phyloP scores from a whole-genome alignment of 1,140 invertebrate species.

The Homarus americanus region DNA sequence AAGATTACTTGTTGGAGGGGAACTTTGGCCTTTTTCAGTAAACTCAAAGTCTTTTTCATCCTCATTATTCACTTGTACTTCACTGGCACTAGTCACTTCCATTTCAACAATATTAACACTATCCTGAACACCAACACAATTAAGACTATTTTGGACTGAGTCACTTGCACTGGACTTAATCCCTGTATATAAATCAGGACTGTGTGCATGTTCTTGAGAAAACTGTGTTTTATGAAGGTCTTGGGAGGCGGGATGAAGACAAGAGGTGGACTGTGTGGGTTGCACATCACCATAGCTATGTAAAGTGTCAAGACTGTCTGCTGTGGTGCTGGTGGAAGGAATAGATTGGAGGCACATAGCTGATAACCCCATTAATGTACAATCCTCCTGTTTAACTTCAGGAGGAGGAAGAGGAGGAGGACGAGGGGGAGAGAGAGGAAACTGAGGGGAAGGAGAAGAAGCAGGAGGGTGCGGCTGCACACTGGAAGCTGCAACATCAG shows the following conservation, averaged over 20 bases:
- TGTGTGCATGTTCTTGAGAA: constrained; percentile 18
- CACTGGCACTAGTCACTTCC: constrained; percentile 49
- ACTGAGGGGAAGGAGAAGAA: constrained; percentile 14
- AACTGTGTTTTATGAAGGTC: constrained; percentile 1
- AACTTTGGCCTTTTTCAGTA: neutral
- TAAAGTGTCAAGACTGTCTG: constrained; percentile 15
- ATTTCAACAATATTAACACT: constrained; percentile 38
- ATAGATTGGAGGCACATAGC: constrained; percentile 43
- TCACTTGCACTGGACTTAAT: constrained; percentile 24
- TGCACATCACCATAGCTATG: constrained; percentile 44
- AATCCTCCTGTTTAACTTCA: neutral
- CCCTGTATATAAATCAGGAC: constrained; percentile 2
- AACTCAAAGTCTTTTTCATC: constrained; percentile 17
- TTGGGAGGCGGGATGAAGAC: constrained; percentile 2
- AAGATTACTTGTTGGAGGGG: constrained; percentile 5
- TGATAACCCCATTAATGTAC: constrained; percentile 26
- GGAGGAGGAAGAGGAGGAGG: neutral
- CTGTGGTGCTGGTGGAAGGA: constrained; percentile 24
- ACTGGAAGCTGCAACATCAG: neutral
- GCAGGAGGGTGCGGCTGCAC: neutral
- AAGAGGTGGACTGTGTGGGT: constrained; percentile 35
- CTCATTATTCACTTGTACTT: constrained; percentile 55
- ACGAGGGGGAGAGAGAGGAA: neutral
- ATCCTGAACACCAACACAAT: constrained; percentile 47
- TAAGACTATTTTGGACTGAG: constrained; percentile 41